Evolutionary conservation across 2,888 invertebrate genomes (phyloP), one percentile per base, ranked within the genome.

Genomic region (Polydrusus pterygomalis): DNA sequence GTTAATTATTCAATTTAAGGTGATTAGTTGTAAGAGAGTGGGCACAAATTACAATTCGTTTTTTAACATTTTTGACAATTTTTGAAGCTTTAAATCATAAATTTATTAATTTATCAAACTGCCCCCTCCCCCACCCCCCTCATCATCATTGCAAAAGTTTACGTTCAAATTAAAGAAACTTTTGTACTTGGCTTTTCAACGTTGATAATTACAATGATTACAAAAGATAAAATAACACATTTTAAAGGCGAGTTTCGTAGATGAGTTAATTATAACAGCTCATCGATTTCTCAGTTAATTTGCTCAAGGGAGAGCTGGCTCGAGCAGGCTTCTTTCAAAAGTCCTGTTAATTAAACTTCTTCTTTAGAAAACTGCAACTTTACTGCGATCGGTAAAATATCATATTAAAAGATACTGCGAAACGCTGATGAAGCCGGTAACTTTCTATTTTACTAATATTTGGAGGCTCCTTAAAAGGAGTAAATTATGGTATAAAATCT

Each of bases 261-360:
- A 73, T 67, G 73, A 73, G 73, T 65, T 73, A 73, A 73, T 73
- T 73, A 73, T 38, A 67, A 65, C 40, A 11, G 38, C 49, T 73
- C 67, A 73, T 73, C 67, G 60, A 73, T 73, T 73, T 73, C 49
- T 45, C 60, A 73, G 73, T 49, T 67, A 73, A 67, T 65, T 73
- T 54, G 65, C 73, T 49, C 34, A 34, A 25, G 54, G 73, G 65
- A 58, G 65, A 65, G 67, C 58, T 65, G 72, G 18, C 56, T 56
- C 65, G 60, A 65, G 47, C 67, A 51, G 67, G 34, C 60, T 60
- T 49, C 38, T 73, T 71, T 25, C 64, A 38, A 47, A 73, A 73
- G 60, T 67, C 67, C 67, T 67, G 47, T 65, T 73, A 67, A 67
- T 67, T 73, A 67, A 73, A 73, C 18, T 68, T 25, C 25, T 25